A percentile compares a stretch with the other conserved stretches of the same genome.
phyloP scores from a whole-genome alignment of 2,113 vertebrate species.

The Triplophysa rosa region DNA sequence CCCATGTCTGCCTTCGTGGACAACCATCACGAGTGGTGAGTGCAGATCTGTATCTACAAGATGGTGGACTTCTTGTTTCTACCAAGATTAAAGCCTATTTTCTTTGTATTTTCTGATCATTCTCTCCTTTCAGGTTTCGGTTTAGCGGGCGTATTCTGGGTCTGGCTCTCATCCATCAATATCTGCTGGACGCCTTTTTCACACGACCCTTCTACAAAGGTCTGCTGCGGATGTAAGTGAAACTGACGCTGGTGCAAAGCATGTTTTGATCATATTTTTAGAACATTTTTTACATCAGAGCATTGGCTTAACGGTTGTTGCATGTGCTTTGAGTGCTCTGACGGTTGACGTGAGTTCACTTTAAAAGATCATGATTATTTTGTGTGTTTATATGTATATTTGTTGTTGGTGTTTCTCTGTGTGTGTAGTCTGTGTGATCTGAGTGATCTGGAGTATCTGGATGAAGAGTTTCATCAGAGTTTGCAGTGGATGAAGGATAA shows the following conservation, averaged over 20 bases:
- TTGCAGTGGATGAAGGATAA: conserved; percentile 99
- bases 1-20: conserved; percentile 99
- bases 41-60: background rate
- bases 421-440: conserved; percentile 88
- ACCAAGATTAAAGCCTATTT: background rate
- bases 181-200: conserved; percentile 97
- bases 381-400: no score
- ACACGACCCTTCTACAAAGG: conserved; percentile 98
- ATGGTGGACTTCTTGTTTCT: background rate
- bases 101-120: background rate
- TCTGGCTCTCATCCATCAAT: conserved; percentile 96
- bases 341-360: no score
- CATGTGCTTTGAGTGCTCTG: no score
- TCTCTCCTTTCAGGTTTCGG: conserved; percentile 82
- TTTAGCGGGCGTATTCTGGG: conserved; percentile 98
- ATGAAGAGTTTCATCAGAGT: conserved; percentile 99
- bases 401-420: background rate
- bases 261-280: background rate
- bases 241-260: background rate
- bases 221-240: conserved; percentile 93
- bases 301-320: no score
- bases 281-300: background rate
- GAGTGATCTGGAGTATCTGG: conserved; percentile 97
- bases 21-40: conserved; percentile 99
- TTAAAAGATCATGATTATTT: no score